phyloP scores from a whole-genome alignment of 1,140 invertebrate genomes.

The Papilio dardanus region DNA sequence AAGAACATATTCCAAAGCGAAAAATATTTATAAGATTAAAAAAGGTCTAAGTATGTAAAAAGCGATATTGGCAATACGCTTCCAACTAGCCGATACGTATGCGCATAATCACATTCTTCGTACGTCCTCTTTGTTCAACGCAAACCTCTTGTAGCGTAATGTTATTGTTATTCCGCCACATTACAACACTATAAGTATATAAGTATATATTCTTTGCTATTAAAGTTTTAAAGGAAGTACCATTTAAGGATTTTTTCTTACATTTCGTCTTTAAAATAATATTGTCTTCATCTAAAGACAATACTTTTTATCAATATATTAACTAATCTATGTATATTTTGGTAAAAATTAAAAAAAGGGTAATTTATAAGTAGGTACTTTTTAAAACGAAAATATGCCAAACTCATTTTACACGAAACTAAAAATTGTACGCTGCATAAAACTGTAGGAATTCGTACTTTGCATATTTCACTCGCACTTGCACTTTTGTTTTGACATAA shows the following conservation, averaged over 20 bases:
- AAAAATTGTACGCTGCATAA: not conserved
- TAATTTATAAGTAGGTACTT: too few relatives aligned
- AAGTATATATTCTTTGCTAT: too few relatives aligned
- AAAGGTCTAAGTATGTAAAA: slow-evolving; percentile 10
- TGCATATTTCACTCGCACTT: not conserved
- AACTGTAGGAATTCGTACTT: not conserved
- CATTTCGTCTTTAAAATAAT: too few relatives aligned
- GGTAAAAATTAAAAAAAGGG: too few relatives aligned
- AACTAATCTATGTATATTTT: too few relatives aligned
- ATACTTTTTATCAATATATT: too few relatives aligned
- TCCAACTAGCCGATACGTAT: slow-evolving; percentile 26
- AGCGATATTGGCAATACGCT: slow-evolving; percentile 16
- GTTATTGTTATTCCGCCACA: slow-evolving; percentile 4
- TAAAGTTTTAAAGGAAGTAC: not conserved
- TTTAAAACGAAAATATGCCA: not conserved
- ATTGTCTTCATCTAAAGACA: too few relatives aligned
- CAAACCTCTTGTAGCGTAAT: slow-evolving; percentile 8
- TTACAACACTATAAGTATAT: not conserved
- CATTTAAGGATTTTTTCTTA: too few relatives aligned
- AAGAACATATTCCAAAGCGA: not conserved
- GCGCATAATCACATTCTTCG: slow-evolving; percentile 28
- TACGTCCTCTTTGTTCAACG: slow-evolving; percentile 28
- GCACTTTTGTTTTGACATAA: not conserved
- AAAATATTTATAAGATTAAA: slow-evolving; percentile 4
- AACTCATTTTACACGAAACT: not conserved